A percentile compares a stretch with the other conserved stretches of the same genome.
phyloP scores from a whole-genome alignment of 2,888 invertebrate genomes.

The Caenorhabditis auriculariae region DNA sequence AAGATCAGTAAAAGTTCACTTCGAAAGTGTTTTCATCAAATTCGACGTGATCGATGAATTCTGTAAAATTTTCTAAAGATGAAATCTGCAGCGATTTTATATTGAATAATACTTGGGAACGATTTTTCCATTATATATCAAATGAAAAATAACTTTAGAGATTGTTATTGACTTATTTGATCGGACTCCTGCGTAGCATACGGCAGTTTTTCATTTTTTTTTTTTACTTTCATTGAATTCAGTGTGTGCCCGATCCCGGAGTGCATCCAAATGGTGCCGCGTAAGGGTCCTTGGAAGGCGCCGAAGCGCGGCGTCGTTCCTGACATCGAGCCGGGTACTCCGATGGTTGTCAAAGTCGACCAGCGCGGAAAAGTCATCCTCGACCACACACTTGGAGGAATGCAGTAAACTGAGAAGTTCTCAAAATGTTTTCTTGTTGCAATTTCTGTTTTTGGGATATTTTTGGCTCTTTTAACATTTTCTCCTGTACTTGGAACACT shows the following conservation, averaged over 20 bases:
- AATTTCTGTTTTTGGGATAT: too few relatives aligned
- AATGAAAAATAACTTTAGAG: not conserved
- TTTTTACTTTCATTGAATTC: too few relatives aligned
- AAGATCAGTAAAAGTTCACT: not conserved
- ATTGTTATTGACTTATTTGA: not conserved
- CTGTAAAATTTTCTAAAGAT: too few relatives aligned
- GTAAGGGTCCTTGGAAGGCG: constrained; percentile 78
- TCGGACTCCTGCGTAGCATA: not conserved
- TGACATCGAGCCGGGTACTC: constrained; percentile 44
- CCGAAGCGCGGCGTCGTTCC: constrained; percentile 76
- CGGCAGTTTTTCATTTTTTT: not conserved
- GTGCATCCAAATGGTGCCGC: constrained; percentile 93
- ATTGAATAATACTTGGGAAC: too few relatives aligned
- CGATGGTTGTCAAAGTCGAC: constrained; percentile 45
- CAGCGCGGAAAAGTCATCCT: constrained; percentile 36
- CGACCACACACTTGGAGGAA: constrained; percentile 27
- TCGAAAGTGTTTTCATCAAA: too few relatives aligned
- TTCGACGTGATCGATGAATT: too few relatives aligned
- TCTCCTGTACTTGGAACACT: too few relatives aligned
- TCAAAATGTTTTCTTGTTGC: too few relatives aligned
- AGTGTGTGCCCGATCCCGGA: constrained; percentile 94
- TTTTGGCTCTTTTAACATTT: too few relatives aligned
- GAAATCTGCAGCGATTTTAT: too few relatives aligned
- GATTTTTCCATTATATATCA: not conserved
- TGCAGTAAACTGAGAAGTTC: too few relatives aligned